These are phyloP conservation scores for Calycopis cecrops DNA, from an alignment of 1,140 invertebrate species.

Conservation along the genomic window DNA sequence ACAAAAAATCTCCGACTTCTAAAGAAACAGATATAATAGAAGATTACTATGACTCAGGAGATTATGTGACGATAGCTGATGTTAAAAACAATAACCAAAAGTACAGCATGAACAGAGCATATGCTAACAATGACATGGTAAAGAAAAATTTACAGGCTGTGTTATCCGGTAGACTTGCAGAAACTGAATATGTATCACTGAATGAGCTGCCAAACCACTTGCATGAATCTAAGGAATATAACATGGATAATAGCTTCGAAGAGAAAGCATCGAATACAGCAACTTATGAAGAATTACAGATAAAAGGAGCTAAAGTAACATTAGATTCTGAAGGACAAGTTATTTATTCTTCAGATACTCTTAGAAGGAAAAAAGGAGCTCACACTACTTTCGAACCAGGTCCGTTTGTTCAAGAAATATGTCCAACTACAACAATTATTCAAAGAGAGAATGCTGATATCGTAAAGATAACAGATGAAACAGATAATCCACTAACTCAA, in stretches of 20 bases:
- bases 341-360: slow-evolving; percentile 91
- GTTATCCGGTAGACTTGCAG: slow-evolving; percentile 74
- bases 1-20: slow-evolving; percentile 67
- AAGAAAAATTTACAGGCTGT: slow-evolving; percentile 75
- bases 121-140: slow-evolving; percentile 76
- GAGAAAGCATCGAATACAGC: slow-evolving; percentile 43
- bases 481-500: slow-evolving; percentile 50
- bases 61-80: slow-evolving; percentile 90
- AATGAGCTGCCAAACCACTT: slow-evolving; percentile 84
- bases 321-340: slow-evolving; percentile 92
- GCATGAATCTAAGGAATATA: slow-evolving; percentile 60
- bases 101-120: slow-evolving; percentile 65
- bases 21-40: slow-evolving; percentile 68
- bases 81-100: slow-evolving; percentile 85
- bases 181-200: slow-evolving; percentile 87
- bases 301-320: slow-evolving; percentile 87
- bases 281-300: slow-evolving; percentile 52
- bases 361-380: slow-evolving; percentile 86
- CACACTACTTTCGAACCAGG: slow-evolving; percentile 91
- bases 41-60: slow-evolving; percentile 78
- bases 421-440: slow-evolving; percentile 62
- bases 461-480: slow-evolving; percentile 61
- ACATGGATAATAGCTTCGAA: slow-evolving; percentile 55
- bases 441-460: slow-evolving; percentile 64
- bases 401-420: slow-evolving; percentile 81